Evolutionary conservation across 2,888 invertebrate species (phyloP).

Genomic region (Pegoplata infirma): DNA sequence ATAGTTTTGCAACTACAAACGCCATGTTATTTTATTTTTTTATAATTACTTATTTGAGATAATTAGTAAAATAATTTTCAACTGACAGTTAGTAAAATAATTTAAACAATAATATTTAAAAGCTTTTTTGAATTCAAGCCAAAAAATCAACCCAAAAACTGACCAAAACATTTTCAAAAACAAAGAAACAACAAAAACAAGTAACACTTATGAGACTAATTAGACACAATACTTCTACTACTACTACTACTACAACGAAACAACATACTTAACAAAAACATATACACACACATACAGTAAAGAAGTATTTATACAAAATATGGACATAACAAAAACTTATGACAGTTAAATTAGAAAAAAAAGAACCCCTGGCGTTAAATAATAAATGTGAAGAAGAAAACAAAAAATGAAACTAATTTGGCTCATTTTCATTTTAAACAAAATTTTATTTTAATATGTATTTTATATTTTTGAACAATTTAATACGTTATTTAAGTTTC

Average conservation of each 20-base stretch:
- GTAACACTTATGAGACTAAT: constrained; percentile 60
- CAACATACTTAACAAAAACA: no score
- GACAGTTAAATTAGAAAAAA: constrained; percentile 33
- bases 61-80: constrained; percentile 59
- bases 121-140: constrained; percentile 61
- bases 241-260: no score
- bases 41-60: constrained; percentile 49
- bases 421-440: neutral
- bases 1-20: no score
- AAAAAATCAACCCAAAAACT: constrained; percentile 58
- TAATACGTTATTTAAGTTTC: neutral
- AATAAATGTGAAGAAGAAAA: neutral
- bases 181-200: constrained; percentile 22
- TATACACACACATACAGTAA: no score
- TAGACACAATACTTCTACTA: constrained; percentile 51
- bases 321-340: constrained; percentile 28
- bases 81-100: constrained; percentile 51
- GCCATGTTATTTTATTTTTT: neutral
- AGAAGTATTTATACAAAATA: constrained; percentile 20
- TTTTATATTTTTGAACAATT: no score
- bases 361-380: neutral
- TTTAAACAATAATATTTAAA: constrained; percentile 60
- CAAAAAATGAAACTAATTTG: neutral
- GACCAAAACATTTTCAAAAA: constrained; percentile 41
- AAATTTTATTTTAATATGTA: no score